These are phyloP conservation scores for Itoplectis maculator DNA, from an alignment of 2,888 invertebrate species.

Conservation along the genomic window DNA sequence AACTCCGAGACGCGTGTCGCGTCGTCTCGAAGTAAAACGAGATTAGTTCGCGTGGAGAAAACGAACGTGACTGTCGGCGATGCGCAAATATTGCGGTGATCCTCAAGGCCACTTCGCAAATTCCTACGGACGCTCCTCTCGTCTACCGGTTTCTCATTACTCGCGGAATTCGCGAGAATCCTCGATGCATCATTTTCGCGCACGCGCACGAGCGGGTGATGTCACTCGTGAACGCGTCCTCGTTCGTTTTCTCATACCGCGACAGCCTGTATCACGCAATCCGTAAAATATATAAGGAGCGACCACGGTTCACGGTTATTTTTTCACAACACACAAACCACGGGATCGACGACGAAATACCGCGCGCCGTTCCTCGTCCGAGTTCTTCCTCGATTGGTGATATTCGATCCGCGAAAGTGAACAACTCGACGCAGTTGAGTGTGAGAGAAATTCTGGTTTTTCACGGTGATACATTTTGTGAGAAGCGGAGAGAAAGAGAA, in stretches of 20 bases:
- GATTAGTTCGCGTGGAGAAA: constrained; percentile 2
- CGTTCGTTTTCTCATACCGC: background rate
- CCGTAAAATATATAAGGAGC: constrained; percentile 3
- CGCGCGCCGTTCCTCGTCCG: constrained; percentile 17
- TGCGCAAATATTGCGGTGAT: background rate
- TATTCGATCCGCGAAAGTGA: background rate
- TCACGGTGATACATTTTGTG: background rate
- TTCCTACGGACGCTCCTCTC: background rate
- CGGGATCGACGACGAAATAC: constrained; percentile 9
- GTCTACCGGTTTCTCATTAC: constrained; percentile 23
- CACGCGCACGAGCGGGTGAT: background rate
- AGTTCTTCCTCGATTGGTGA: constrained; percentile 18
- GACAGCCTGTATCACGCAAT: background rate
- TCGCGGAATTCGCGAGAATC: constrained; percentile 18
- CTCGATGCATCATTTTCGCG: constrained; percentile 30
- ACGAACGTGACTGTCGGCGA: background rate
- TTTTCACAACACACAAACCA: too few species aligned
- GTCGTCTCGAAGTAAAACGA: background rate
- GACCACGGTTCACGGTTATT: constrained; percentile 2
- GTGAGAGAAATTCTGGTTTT: constrained; percentile 20
- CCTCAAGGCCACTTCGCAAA: background rate
- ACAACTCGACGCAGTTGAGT: background rate
- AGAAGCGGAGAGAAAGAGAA: background rate
- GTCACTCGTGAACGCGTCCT: constrained; percentile 9
- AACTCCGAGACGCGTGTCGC: background rate